Base-by-base conservation (phyloP, 2,888 invertebrate genomes). In the Zele albiditarsus region DNA sequence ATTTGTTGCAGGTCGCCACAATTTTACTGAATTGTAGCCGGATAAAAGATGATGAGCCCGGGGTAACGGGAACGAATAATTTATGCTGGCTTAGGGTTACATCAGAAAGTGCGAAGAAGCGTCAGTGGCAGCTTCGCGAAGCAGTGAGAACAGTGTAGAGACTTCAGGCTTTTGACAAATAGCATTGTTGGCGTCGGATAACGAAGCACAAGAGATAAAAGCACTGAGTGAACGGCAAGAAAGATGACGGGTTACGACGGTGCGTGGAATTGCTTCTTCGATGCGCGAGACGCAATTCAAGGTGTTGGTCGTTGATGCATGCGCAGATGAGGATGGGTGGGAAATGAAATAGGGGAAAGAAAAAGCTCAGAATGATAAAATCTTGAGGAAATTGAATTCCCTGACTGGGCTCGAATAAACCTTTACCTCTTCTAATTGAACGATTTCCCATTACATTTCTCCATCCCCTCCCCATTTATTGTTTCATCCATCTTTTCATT, bases 321-420 rank as follows among this genome's bases (percentile, higher is more conserved):
- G 68, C 28, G 14, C 12, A 33, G 31, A 68, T 16, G 53, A 53
- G 68, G 28, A 53, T 68, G 53, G 16, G n/a, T 20, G n/a, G 23
- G n/a, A 20, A 46, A 49, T 31, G 49, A 66, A 27, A 57, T 27
- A 66, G 71, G 71, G 75, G 66, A 73, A 78, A 74, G 75, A 63
- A 74, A 69, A 75, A 75, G 78, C 81, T 82, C 76, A 83, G 82
- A 83, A 85, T 85, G 85, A 85, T 85, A 85, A 84, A 85, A 82
- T 84, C 84, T 81, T 80, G 80, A 81, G 84, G 82, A 85, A 85
- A 85, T 85, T 84, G 83, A 85, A 85, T 85, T 84, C 82, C 82
- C 81, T 38, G 38, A 80, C 78, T 49, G 65, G 70, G 63, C 71
- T 68, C 71, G 76, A 78, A 71, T 57, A 72, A 58, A 60, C 68